Evolutionary conservation across 1,140 invertebrate genomes (phyloP).

Genomic region (Lucilia cuprina): DNA sequence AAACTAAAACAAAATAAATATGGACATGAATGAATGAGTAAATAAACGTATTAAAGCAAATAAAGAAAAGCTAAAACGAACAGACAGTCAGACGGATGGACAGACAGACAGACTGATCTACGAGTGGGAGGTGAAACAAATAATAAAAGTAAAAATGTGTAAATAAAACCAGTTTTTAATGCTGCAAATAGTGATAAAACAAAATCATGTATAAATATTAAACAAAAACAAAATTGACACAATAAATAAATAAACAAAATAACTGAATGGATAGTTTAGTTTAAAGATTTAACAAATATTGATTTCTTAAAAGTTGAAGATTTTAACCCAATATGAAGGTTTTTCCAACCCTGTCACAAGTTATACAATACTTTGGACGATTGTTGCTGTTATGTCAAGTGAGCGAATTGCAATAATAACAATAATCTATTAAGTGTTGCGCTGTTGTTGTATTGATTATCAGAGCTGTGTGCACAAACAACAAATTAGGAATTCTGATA

Average conservation of each 20-base stretch:
- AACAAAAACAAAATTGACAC: not conserved
- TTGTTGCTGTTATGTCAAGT: not conserved
- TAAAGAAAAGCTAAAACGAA: not conserved
- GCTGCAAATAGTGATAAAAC: not conserved
- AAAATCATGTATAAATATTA: not conserved
- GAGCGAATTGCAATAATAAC: not conserved
- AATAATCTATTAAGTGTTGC: not conserved
- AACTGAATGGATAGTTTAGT: too few relatives aligned
- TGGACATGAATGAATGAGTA: not conserved
- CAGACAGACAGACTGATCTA: not conserved
- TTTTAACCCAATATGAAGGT: too few relatives aligned
- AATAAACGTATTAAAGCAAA: not conserved
- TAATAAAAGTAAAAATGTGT: not conserved
- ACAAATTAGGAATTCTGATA: too few relatives aligned
- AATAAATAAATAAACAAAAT: not conserved
- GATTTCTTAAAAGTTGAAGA: too few relatives aligned
- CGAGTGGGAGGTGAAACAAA: not conserved
- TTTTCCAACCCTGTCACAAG: too few relatives aligned
- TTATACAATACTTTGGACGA: not conserved
- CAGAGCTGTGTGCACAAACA: not conserved
- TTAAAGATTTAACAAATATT: too few relatives aligned
- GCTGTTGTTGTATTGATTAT: not conserved
- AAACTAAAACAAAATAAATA: conserved; percentile 3
- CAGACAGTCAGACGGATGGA: not conserved
- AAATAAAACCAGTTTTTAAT: not conserved